Evolutionary conservation across 2,113 vertebrate genomes (phyloP), one percentile per base, ranked within the genome.

Genomic region (Oreotrochilus melanogaster): DNA sequence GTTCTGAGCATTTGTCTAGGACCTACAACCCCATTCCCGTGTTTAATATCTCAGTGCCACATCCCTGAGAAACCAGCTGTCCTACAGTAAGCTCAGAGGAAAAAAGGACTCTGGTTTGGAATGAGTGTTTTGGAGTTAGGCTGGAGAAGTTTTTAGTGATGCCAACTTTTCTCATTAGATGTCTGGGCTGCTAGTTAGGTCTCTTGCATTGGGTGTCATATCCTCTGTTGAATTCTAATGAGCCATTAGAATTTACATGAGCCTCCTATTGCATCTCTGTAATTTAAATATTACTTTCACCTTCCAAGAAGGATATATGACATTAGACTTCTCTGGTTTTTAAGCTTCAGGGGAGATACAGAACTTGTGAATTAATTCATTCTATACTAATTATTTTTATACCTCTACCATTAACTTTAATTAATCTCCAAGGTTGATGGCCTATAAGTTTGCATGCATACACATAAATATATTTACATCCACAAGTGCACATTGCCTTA

Each of bases 291-390:
- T 43, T 60, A 56, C 14, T 58, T 61, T 22, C 53, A 47, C 67
- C 11, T 86, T 70, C n/a, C 33, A 71, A 30, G 14, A 66, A 33
- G 5, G 47, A 58, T 91, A 43, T 56, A 60, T 86, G 82, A 51
- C 33, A 53, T 67, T 33, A 86, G 31, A 16, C 18, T 91, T 42
- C 22, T 88, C 50, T 74, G 31, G 11, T 28, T 94, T 86, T 71
- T 50, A 71, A 83, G 48, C 39, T 81, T 93, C 73, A 80, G 21
- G 43, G 51, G 69, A 94, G 53, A 30, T 78, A 48, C 8, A 84
- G 61, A 74, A 27, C 45, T 91, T 3, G 5, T 42, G 37, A 69
- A 83, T 54, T 75, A 91, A 91, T 94, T 95, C 21, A 91, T 69
- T 23, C 23, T 75, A n/a, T 45, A 11, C 3, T 61, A 50, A 61